phyloP scores from a whole-genome alignment of 2,888 invertebrate genomes.

The Leucozona laternaria region DNA sequence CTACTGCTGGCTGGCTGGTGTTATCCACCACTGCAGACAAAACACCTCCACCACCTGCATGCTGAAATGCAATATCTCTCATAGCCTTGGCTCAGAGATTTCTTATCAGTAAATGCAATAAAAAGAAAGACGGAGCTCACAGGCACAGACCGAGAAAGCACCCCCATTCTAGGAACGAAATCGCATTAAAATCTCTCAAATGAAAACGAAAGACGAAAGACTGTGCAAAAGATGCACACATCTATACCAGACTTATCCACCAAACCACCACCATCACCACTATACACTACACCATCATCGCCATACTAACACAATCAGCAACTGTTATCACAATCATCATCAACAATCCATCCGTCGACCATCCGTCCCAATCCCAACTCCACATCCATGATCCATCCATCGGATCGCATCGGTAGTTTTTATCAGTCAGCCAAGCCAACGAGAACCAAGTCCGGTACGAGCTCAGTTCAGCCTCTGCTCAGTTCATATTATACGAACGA shows the following conservation, averaged over 20 bases:
- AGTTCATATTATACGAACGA: slow-evolving; percentile 12
- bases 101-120: slow-evolving; percentile 72
- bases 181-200: slow-evolving; percentile 56
- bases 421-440: slow-evolving; percentile 41
- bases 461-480: slow-evolving; percentile 1
- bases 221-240: slow-evolving; percentile 13
- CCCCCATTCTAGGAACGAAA: slow-evolving; percentile 71
- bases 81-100: slow-evolving; percentile 49
- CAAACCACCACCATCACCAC: slow-evolving; percentile 7
- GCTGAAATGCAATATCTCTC: slow-evolving; percentile 31
- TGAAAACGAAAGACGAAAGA: slow-evolving; percentile 46
- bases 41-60: slow-evolving; percentile 47
- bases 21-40: slow-evolving; percentile 33
- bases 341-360: slow-evolving; percentile 48
- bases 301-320: slow-evolving; percentile 58
- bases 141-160: slow-evolving; percentile 53
- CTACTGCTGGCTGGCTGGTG: slow-evolving; percentile 43
- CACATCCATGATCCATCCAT: slow-evolving; percentile 53
- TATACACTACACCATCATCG: background rate
- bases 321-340: slow-evolving; percentile 71
- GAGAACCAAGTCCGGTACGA: slow-evolving; percentile 46
- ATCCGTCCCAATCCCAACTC: slow-evolving; percentile 12
- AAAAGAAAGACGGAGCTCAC: slow-evolving; percentile 34
- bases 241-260: background rate
- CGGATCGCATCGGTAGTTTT: slow-evolving; percentile 50